phyloP scores from a whole-genome alignment of 1,140 invertebrate genomes.

The Aradophagus sp. region DNA sequence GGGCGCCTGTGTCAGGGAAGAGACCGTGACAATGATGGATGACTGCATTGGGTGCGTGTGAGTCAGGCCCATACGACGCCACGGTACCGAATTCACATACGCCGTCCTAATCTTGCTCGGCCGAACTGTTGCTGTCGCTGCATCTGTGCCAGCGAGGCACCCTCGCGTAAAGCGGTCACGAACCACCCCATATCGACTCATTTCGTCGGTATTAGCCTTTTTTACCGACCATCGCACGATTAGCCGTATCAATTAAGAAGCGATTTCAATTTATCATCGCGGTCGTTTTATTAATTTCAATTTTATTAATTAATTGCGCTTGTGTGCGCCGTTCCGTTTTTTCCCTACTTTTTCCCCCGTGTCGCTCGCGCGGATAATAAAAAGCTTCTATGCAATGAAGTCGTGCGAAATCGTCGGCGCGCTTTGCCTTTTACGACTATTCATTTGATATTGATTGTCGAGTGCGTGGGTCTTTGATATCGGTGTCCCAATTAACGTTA shows the following conservation, averaged over 20 bases:
- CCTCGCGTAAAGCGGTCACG: slow-evolving; percentile 61
- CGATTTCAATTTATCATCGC: slow-evolving; percentile 47
- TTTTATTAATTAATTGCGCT: slow-evolving; percentile 53
- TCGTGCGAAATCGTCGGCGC: too few species aligned
- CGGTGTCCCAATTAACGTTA: too few species aligned
- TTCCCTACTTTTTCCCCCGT: slow-evolving; percentile 13
- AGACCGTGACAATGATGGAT: slow-evolving; percentile 73
- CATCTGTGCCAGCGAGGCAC: slow-evolving; percentile 69
- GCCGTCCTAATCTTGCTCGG: slow-evolving; percentile 62
- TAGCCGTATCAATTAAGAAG: slow-evolving; percentile 49
- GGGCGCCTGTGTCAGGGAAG: slow-evolving; percentile 61
- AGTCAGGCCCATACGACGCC: slow-evolving; percentile 71
- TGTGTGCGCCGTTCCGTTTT: slow-evolving; percentile 7
- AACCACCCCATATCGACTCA: slow-evolving; percentile 63
- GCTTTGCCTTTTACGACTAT: too few species aligned
- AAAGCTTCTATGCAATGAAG: too few species aligned
- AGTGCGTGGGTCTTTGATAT: too few species aligned
- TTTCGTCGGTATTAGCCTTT: slow-evolving; percentile 71
- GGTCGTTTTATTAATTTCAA: slow-evolving; percentile 46
- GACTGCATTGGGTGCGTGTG: slow-evolving; percentile 70
- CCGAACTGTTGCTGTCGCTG: slow-evolving; percentile 72
- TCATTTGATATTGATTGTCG: slow-evolving; percentile 11
- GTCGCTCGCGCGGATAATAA: neutral
- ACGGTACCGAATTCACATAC: slow-evolving; percentile 66
- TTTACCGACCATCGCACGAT: slow-evolving; percentile 52